These are phyloP conservation scores for Hippocampus barbouri DNA, from an alignment of 2,113 vertebrate species.

Conservation along the genomic window DNA sequence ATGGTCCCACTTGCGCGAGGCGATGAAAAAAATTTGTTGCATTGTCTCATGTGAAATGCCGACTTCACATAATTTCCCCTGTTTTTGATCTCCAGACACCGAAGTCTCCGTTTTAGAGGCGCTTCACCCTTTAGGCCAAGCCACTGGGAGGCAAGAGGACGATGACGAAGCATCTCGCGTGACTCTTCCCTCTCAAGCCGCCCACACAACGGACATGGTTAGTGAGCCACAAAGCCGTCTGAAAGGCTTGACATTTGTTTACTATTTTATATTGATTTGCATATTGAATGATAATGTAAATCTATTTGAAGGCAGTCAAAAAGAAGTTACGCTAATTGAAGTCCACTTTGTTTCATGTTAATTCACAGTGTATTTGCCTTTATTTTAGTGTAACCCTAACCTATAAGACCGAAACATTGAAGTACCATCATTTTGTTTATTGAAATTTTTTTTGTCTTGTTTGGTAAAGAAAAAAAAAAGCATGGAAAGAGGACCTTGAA, in stretches of 20 bases:
- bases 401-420: too few relatives aligned
- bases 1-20: too few relatives aligned
- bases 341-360: too few relatives aligned
- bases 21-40: too few relatives aligned
- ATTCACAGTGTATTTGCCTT: too few relatives aligned
- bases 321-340: too few relatives aligned
- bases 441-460: too few relatives aligned
- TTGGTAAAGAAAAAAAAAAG: too few relatives aligned
- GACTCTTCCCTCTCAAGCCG: constrained; percentile 21
- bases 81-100: constrained; percentile 24
- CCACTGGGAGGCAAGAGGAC: background rate
- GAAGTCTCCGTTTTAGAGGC: constrained; percentile 37
- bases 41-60: too few relatives aligned
- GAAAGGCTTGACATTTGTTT: background rate
- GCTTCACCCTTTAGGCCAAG: constrained; percentile 7
- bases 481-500: too few relatives aligned
- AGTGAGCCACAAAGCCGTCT: constrained; percentile 8
- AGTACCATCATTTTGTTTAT: too few relatives aligned
- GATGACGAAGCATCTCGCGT: constrained; percentile 24
- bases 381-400: too few relatives aligned
- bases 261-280: background rate
- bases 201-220: constrained; percentile 17
- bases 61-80: background rate
- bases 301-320: background rate
- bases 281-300: background rate